A percentile compares a stretch with the other conserved stretches of the same genome.
Evolutionary conservation across 2,797 vertebrate species (phyloP).

Genomic region (Sciurus vulgaris): DNA sequence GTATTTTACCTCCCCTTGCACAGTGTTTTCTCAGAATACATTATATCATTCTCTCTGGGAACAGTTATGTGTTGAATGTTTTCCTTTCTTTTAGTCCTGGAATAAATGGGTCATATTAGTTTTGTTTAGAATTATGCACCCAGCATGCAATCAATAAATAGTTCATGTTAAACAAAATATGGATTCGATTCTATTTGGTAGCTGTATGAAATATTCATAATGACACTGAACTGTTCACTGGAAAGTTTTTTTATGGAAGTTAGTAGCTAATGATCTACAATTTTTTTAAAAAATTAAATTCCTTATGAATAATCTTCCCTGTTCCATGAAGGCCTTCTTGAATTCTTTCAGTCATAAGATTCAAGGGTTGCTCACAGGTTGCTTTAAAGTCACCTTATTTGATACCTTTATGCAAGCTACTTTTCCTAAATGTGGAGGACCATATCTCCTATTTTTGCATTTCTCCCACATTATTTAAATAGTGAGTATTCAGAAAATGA

Average conservation of each 20-base stretch:
- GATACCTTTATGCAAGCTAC: background rate
- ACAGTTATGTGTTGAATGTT: background rate
- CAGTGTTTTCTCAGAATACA: background rate
- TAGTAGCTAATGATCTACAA: background rate
- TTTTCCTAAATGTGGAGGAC: conserved; percentile 18
- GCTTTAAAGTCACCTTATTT: background rate
- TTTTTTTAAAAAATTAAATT: background rate
- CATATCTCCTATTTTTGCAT: background rate
- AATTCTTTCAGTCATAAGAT: background rate
- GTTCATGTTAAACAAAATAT: conserved; percentile 1
- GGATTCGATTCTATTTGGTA: background rate
- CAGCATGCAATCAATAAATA: background rate
- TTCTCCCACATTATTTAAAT: background rate
- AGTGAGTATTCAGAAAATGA: background rate
- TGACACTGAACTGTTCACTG: background rate
- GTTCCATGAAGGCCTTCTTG: background rate
- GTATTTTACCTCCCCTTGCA: background rate
- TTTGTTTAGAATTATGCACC: background rate
- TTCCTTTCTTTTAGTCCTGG: background rate
- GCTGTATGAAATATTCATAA: conserved; percentile 42
- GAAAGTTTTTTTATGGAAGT: background rate
- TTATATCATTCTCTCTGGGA: background rate
- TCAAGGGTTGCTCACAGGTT: background rate
- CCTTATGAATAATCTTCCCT: conserved; percentile 1
- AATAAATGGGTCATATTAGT: background rate